phyloP scores from a whole-genome alignment of 2,888 invertebrate species.

The Heliconius ethilla region DNA sequence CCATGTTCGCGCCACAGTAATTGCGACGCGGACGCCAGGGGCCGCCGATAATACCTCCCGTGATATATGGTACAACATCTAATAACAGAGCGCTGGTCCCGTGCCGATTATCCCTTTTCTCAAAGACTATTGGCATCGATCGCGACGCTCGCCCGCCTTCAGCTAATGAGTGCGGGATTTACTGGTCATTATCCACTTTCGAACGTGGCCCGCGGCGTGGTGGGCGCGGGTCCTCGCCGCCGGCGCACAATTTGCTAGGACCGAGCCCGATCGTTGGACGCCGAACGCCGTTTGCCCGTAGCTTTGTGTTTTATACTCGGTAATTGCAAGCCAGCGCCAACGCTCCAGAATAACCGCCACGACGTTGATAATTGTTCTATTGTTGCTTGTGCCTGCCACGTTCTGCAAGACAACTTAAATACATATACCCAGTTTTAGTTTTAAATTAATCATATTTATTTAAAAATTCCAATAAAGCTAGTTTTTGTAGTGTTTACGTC shows the following conservation, averaged over 20 bases:
- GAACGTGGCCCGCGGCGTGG: constrained; percentile 71
- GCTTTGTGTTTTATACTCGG: constrained; percentile 74
- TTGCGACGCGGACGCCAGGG: constrained; percentile 76
- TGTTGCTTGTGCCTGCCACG: constrained; percentile 65
- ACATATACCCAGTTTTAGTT: constrained; percentile 52
- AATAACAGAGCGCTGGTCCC: constrained; percentile 74
- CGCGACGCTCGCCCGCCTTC: constrained; percentile 71
- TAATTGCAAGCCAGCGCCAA: constrained; percentile 70
- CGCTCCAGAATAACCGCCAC: constrained; percentile 62
- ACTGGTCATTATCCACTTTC: constrained; percentile 81
- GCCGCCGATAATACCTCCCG: constrained; percentile 73
- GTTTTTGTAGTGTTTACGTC: background rate
- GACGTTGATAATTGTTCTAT: constrained; percentile 73
- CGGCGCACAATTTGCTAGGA: constrained; percentile 70
- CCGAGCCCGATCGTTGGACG: constrained; percentile 56
- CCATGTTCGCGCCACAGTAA: constrained; percentile 63
- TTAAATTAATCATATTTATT: too few relatives aligned
- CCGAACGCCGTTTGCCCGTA: constrained; percentile 61
- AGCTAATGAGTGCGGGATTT: constrained; percentile 79
- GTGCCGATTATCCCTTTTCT: constrained; percentile 79
- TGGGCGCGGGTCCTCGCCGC: constrained; percentile 68
- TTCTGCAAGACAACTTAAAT: constrained; percentile 62
- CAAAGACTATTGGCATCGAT: constrained; percentile 78
- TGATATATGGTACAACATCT: constrained; percentile 80
- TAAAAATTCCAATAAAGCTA: too few relatives aligned